Conservation (phyloP, 2,113 vertebrate species). For the Saimiri boliviensis region DNA sequence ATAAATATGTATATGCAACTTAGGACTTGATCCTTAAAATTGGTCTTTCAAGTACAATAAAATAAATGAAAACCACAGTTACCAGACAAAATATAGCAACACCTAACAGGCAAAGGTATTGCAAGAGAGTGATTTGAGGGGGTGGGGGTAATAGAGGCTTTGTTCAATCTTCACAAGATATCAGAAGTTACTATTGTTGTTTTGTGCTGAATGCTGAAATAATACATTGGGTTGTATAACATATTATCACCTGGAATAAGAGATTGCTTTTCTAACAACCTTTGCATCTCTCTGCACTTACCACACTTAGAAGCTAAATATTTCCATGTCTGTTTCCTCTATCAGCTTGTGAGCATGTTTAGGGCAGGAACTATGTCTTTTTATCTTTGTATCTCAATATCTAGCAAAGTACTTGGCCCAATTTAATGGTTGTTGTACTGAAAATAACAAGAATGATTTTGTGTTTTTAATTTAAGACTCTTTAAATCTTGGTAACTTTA, state of each 20-base stretch:
- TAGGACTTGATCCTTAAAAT: background rate
- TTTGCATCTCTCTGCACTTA: background rate
- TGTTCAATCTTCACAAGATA: background rate
- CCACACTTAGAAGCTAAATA: background rate
- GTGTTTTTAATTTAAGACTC: background rate
- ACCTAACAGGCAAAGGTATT: background rate
- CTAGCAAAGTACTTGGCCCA: background rate
- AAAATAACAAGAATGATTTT: slow-evolving; percentile 26
- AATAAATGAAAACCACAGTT: slow-evolving; percentile 11
- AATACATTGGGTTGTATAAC: background rate
- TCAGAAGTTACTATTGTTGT: background rate
- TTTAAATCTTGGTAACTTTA: background rate
- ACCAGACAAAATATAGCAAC: background rate
- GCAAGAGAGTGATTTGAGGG: background rate
- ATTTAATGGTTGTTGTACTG: background rate
- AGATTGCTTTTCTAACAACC: background rate
- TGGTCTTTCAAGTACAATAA: slow-evolving; percentile 3
- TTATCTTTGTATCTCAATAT: background rate
- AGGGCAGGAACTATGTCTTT: background rate
- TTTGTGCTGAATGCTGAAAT: background rate
- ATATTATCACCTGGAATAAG: background rate
- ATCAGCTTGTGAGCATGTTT: background rate
- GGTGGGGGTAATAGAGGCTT: background rate
- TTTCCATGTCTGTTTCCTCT: background rate
- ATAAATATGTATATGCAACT: background rate